phyloP scores from a whole-genome alignment of 1,140 invertebrate genomes.

The Coelopa frigida region DNA sequence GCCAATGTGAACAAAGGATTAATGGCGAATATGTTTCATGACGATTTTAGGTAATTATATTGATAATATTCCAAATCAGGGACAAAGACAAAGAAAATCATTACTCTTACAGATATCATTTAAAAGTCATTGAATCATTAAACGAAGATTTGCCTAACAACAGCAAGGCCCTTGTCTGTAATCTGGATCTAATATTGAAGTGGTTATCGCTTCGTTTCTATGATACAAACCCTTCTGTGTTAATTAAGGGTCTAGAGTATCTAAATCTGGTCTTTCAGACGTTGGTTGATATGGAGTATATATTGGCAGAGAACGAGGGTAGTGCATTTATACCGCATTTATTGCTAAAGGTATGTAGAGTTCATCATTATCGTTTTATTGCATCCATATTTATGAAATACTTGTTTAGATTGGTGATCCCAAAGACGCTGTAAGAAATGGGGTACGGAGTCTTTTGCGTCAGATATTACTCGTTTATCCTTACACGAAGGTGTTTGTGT shows the following conservation, averaged over 20 bases:
- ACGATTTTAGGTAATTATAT: slow-evolving; percentile 67
- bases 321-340: slow-evolving; percentile 92
- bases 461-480: slow-evolving; percentile 81
- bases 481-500: slow-evolving; percentile 80
- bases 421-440: slow-evolving; percentile 87
- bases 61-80: no score
- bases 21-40: slow-evolving; percentile 87
- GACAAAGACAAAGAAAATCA: background rate
- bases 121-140: slow-evolving; percentile 89
- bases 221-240: slow-evolving; percentile 95
- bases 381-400: background rate
- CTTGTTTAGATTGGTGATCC: slow-evolving; percentile 77
- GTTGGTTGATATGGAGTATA: slow-evolving; percentile 73
- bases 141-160: slow-evolving; percentile 74
- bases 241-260: slow-evolving; percentile 92
- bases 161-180: slow-evolving; percentile 72
- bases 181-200: slow-evolving; percentile 91
- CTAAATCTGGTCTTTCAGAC: slow-evolving; percentile 73
- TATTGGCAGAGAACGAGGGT: slow-evolving; percentile 84
- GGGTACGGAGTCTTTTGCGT: slow-evolving; percentile 78
- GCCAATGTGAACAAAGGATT: slow-evolving; percentile 81
- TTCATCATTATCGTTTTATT: background rate
- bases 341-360: slow-evolving; percentile 66
- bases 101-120: slow-evolving; percentile 57
- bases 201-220: slow-evolving; percentile 96